Base-by-base conservation (phyloP, 2,888 invertebrate genomes). In the Metacarcinus magister region DNA sequence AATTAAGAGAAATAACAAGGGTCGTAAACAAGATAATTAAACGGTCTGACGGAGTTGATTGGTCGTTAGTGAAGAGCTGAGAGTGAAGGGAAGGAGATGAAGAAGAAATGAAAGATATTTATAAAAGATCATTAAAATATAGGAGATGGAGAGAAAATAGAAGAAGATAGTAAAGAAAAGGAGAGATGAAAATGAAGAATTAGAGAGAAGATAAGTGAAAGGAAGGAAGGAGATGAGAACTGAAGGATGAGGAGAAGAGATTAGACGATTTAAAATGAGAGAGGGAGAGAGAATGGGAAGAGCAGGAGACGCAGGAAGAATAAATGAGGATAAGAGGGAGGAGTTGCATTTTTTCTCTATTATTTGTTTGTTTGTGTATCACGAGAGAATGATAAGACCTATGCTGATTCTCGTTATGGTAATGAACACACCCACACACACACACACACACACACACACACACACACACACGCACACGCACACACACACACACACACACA, bases 391-490 rank as follows among this genome's bases (percentile, higher is more conserved):
- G 82, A 82, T 82, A 82, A 82, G 82, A 82, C 82, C 28, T 32
- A 32, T 82, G 82, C 32, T 28, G 82, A 82, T 10, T 82, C 82
- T 32, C 4, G 32, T 82, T 82, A 82, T 82, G 82, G 82, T 13
- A 23, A 32, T 82, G 82, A 82, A 28, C 82, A 32, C 32, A 32
- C 28, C 0, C 32, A 32, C 32, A 32, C 60, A 82, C 82, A 82
- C 82, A 82, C 82, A 82, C 82, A 32, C 82, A 82, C 82, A 82
- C 82, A 82, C 82, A 82, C 82, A 82, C 82, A 82, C 82, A 28
- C 82, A 82, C 82, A 82, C 82, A 82, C 82, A 82, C 82, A 82
- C 82, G 7, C 82, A 82, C 82, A 82, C 82, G 32, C 82, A 82
- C 82, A 82, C 82, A 82, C 32, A 82, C 82, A 82, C 82, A 82